Conservation (phyloP, 2,888 invertebrate species). For the Apamea monoglypha region DNA sequence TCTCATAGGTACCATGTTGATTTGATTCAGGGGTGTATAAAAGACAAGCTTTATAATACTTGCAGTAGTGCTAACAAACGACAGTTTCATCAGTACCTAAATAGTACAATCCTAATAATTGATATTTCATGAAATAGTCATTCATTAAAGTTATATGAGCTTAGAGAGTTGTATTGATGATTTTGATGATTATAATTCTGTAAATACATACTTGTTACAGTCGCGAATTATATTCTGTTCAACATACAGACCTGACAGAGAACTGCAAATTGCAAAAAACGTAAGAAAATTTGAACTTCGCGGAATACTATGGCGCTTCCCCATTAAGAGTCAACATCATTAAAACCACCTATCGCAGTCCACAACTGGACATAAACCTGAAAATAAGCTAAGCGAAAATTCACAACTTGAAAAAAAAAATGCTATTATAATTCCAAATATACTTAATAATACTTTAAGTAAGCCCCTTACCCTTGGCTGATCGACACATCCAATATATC, state of each 20-base stretch:
- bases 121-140: no score
- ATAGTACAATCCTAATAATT: no score
- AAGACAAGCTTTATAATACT: neutral
- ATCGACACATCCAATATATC: slow-evolving; percentile 15
- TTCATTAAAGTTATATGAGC: no score
- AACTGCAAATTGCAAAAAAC: no score
- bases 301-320: no score
- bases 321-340: neutral
- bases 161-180: no score
- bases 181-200: no score
- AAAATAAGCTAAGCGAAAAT: neutral
- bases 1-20: neutral
- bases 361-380: neutral
- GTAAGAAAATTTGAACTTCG: no score
- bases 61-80: neutral
- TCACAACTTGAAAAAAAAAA: neutral
- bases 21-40: neutral
- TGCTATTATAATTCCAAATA: slow-evolving; percentile 3
- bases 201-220: no score
- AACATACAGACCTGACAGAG: no score
- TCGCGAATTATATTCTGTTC: no score
- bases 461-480: slow-evolving; percentile 17
- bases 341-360: neutral
- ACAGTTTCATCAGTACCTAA: neutral
- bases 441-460: slow-evolving; percentile 21